Evolutionary conservation across 2,888 invertebrate genomes (phyloP).

Genomic region (Graphium colonna): DNA sequence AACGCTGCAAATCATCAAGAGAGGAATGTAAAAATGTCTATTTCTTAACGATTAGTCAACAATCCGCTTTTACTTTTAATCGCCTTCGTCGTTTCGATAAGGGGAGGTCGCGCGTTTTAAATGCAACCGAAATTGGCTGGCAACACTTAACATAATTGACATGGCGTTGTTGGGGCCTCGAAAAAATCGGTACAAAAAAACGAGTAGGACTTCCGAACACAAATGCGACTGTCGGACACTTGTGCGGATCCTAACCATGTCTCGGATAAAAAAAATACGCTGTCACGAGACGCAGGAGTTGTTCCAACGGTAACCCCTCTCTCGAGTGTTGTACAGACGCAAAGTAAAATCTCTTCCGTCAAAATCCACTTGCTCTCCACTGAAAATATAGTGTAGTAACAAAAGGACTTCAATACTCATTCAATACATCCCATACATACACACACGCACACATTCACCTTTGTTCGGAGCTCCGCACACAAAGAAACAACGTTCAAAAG

Average conservation of each 20-base stretch:
- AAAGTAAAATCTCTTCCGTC: no score
- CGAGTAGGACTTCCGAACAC: conserved; percentile 47
- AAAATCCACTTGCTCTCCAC: no score
- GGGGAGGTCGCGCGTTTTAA: neutral
- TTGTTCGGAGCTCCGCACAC: conserved; percentile 20
- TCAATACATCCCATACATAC: no score
- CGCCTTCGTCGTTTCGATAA: neutral
- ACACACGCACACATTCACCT: neutral
- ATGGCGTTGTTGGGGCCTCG: neutral
- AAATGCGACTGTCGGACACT: conserved; percentile 41
- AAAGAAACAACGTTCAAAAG: conserved; percentile 20
- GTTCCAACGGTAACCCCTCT: conserved; percentile 36
- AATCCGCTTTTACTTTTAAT: neutral
- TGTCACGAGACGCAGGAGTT: conserved; percentile 43
- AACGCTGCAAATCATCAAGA: neutral
- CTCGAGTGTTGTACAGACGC: no score
- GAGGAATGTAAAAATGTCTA: conserved; percentile 8
- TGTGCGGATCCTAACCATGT: conserved; percentile 45
- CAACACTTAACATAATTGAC: conserved; percentile 26
- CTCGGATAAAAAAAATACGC: conserved; percentile 35
- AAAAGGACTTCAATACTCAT: no score
- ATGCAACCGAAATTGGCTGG: neutral
- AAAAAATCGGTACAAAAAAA: conserved; percentile 50
- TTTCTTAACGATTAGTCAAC: conserved; percentile 1
- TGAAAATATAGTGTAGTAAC: no score